Percentiles rank a stretch among this genome's conserved stretches.
These are phyloP conservation scores for Heliangelus exortis DNA, from an alignment of 2,797 vertebrate species.

Conservation along the genomic window DNA sequence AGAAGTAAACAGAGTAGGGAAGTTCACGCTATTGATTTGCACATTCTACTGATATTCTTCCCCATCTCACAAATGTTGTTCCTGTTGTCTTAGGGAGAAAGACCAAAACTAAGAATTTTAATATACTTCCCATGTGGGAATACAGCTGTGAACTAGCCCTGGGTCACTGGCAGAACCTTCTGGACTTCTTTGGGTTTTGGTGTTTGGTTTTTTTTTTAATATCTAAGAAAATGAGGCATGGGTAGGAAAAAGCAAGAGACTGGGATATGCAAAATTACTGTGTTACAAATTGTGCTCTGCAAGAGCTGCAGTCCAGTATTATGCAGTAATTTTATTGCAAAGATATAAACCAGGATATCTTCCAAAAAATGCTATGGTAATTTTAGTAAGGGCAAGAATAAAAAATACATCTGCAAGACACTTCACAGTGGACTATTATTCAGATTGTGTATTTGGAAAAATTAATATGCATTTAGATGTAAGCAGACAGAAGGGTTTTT, in stretches of 20 bases:
- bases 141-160: conserved; percentile 33
- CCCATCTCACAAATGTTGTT: conserved; percentile 67
- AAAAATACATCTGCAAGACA: conserved; percentile 16
- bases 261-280: not conserved
- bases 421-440: conserved; percentile 10
- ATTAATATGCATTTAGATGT: conserved; percentile 28
- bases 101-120: conserved; percentile 63
- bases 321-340: not conserved
- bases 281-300: not conserved
- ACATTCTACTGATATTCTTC: conserved; percentile 64
- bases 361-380: not conserved
- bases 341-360: not conserved
- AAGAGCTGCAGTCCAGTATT: not conserved
- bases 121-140: conserved; percentile 35
- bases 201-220: not conserved
- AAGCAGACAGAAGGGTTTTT: not conserved
- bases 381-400: not conserved
- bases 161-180: not conserved
- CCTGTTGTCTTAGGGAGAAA: conserved; percentile 66
- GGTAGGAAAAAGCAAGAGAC: not conserved
- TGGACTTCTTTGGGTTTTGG: not conserved
- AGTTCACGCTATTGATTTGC: conserved; percentile 65
- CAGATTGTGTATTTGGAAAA: not conserved
- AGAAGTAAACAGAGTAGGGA: conserved; percentile 64
- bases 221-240: not conserved